Base-by-base conservation (phyloP, 2,888 invertebrate species). In the Orthosia cruda region DNA sequence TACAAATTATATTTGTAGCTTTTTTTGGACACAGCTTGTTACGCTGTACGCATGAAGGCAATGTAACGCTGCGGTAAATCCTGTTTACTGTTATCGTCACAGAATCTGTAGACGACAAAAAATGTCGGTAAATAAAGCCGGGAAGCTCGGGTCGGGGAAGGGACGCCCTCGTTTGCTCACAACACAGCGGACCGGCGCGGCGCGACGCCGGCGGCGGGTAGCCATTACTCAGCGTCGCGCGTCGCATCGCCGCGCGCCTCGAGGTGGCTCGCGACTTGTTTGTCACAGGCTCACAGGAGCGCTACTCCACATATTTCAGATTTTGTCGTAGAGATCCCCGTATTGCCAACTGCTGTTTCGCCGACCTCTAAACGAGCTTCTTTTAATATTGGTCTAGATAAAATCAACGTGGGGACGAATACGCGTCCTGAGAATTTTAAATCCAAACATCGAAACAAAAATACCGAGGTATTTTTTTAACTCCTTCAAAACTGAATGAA, bases 181-280 rank as follows among this genome's bases (percentile, higher is more conserved):
- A 23, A 74, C 40, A 32, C 7, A 32, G 7, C 32, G 32, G n/a
- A n/a, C n/a, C 32, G 7, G 32, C 32, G 32, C 0, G 7, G 7
- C 32, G 32, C 18, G 23, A 49, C 16, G 50, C 63, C 57, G 18
- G 32, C 32, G 61, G 65, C 61, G 54, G 57, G 20, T 49, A 47
- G n/a, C 64, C 59, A 65, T 72, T 64, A 72, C 5, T 80, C 77
- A 72, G 73, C 80, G 71, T 26, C 63, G 71, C 57, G 65, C 4
- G 80, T 80, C 64, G 72, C 80, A 58, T 40, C 71, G 71, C 57
- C 57, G 45, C 57, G 26, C 71, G 71, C 57, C 57, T 26, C 57
- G 26, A n/a, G 68, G 49, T 45, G 61, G 50, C 32, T 62, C 55
- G 26, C 50, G 54, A 59, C 71, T 79, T 77, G 79, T 77, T 71